A percentile compares a stretch with the other conserved stretches of the same genome.
These are phyloP conservation scores for Myathropa florea DNA, from an alignment of 2,888 invertebrate genomes.

Conservation along the genomic window DNA sequence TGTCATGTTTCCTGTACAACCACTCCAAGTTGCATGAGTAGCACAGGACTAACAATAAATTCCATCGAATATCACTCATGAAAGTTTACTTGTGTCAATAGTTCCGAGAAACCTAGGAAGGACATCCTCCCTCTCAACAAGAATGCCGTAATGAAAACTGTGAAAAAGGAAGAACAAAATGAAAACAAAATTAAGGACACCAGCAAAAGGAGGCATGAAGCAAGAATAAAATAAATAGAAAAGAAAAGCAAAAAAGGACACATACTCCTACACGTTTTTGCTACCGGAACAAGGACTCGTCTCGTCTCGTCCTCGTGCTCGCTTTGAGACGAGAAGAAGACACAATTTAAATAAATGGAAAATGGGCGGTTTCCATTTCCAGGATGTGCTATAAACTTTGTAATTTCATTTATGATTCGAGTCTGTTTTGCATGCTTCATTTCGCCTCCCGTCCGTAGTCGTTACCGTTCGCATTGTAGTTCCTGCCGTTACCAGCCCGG, in stretches of 20 bases:
- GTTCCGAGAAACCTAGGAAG: constrained; percentile 2
- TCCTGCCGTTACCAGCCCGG: background rate
- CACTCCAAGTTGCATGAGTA: background rate
- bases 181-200: background rate
- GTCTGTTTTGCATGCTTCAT: constrained; percentile 67
- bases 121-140: background rate
- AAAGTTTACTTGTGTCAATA: constrained; percentile 20
- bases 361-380: constrained; percentile 69
- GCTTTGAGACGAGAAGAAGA: constrained; percentile 13
- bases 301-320: no score
- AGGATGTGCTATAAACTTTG: constrained; percentile 66
- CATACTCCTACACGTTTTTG: background rate
- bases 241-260: no score
- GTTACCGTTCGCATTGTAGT: background rate
- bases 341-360: constrained; percentile 69
- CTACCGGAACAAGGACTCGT: constrained; percentile 50
- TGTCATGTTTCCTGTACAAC: background rate
- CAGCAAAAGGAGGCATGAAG: background rate
- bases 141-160: background rate
- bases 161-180: background rate
- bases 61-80: constrained; percentile 8
- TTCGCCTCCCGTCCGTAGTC: constrained; percentile 9
- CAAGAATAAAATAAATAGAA: background rate
- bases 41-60: constrained; percentile 26
- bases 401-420: constrained; percentile 70